A percentile compares a stretch with the other conserved stretches of the same genome.
Evolutionary conservation across 2,888 invertebrate genomes (phyloP).

Genomic region (Gymnoscelis rufifasciata): DNA sequence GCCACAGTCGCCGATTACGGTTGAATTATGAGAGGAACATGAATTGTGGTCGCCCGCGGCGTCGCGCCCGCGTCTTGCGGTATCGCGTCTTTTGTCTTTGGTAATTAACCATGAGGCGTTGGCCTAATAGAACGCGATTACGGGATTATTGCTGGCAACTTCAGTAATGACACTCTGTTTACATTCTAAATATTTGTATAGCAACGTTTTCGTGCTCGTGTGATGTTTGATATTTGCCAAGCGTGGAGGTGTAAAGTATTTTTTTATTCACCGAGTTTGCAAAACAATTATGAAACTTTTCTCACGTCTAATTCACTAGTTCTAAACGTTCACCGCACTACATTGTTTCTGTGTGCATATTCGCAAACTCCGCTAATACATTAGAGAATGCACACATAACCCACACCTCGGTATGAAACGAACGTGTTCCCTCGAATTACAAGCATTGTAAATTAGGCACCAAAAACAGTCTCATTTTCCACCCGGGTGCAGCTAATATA

Average conservation of each 20-base stretch:
- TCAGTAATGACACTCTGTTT: background rate
- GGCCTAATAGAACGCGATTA: slow-evolving; percentile 5
- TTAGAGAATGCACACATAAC: slow-evolving; percentile 50
- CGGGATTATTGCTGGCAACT: background rate
- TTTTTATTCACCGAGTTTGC: too few species aligned
- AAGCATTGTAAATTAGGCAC: slow-evolving; percentile 69
- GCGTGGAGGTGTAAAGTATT: too few species aligned
- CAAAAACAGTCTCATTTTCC: slow-evolving; percentile 79
- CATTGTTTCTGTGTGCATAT: slow-evolving; percentile 50
- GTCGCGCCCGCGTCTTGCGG: slow-evolving; percentile 26
- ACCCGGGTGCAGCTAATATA: slow-evolving; percentile 78
- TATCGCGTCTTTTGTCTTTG: slow-evolving; percentile 19
- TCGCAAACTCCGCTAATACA: slow-evolving; percentile 53
- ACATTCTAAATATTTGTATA: background rate
- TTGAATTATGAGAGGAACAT: slow-evolving; percentile 64
- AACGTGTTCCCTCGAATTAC: slow-evolving; percentile 61
- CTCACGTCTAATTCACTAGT: background rate
- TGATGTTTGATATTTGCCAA: too few species aligned
- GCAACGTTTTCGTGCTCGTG: too few species aligned
- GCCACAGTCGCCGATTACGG: slow-evolving; percentile 54
- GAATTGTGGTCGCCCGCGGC: slow-evolving; percentile 54
- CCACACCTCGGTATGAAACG: slow-evolving; percentile 49
- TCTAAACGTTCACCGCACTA: slow-evolving; percentile 34
- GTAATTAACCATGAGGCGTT: slow-evolving; percentile 21
- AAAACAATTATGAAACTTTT: too few species aligned